These are phyloP conservation scores for Melanostigma gelatinosum DNA, from an alignment of 2,113 vertebrate genomes.

Conservation along the genomic window DNA sequence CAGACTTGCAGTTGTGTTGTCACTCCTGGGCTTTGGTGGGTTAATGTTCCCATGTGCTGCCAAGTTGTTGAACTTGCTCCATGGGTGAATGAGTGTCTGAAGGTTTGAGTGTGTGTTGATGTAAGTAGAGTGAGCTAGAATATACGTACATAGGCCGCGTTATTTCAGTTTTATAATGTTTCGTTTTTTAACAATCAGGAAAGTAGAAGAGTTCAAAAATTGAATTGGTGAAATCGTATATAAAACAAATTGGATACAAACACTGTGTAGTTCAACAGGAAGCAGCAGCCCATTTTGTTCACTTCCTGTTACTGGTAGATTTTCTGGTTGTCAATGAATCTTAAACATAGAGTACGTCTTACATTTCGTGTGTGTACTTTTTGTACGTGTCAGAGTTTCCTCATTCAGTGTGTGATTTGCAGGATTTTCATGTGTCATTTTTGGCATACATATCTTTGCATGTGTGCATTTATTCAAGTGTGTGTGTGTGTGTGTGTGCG, in stretches of 20 bases:
- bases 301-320: background rate
- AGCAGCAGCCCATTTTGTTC: background rate
- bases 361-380: background rate
- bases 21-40: background rate
- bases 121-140: background rate
- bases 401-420: slow-evolving; percentile 15
- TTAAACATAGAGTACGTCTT: background rate
- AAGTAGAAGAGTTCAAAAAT: no score
- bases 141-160: background rate
- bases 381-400: background rate
- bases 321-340: background rate
- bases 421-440: background rate
- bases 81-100: background rate
- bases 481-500: slow-evolving; percentile 33
- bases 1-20: background rate
- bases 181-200: background rate
- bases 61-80: slow-evolving; percentile 16
- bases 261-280: background rate
- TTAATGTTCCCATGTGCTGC: background rate
- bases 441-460: slow-evolving; percentile 9
- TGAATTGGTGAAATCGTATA: background rate
- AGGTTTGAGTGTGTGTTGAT: background rate
- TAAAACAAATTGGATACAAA: background rate
- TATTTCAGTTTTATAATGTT: background rate
- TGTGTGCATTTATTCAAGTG: slow-evolving; percentile 11